phyloP scores from a whole-genome alignment of 2,113 vertebrate species.

The Epinephelus moara region DNA sequence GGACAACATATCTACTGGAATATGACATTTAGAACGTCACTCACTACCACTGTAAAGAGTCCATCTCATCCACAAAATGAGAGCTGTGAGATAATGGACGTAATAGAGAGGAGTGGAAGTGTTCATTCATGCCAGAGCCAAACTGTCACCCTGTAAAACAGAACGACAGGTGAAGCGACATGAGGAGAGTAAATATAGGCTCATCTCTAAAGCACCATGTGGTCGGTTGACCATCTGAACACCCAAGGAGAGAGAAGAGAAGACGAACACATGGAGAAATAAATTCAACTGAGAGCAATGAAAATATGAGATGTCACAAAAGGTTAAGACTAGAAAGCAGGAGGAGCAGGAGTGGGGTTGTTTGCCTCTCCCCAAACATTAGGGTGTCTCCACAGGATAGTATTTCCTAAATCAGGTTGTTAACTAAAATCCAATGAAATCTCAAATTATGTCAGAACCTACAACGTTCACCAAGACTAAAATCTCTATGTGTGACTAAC shows the following conservation, averaged over 20 bases:
- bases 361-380: too few species aligned
- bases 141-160: slow-evolving; percentile 78
- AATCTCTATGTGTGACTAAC: background rate
- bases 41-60: background rate
- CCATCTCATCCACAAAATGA: slow-evolving; percentile 14
- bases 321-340: background rate
- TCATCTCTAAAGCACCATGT: slow-evolving; percentile 57
- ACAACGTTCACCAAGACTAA: background rate
- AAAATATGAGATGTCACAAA: background rate
- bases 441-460: background rate
- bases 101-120: slow-evolving; percentile 60
- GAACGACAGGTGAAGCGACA: slow-evolving; percentile 77
- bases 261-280: slow-evolving; percentile 9
- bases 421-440: background rate
- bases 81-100: slow-evolving; percentile 41
- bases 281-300: background rate
- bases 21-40: slow-evolving; percentile 32
- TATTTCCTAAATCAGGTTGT: background rate
- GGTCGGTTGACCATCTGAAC: slow-evolving; percentile 22
- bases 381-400: too few species aligned
- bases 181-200: slow-evolving; percentile 80
- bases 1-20: slow-evolving; percentile 13
- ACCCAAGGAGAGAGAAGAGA: background rate
- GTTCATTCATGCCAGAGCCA: slow-evolving; percentile 60
- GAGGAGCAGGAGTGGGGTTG: background rate